phyloP scores from a whole-genome alignment of 2,888 invertebrate genomes.

The Saturnia japonica region DNA sequence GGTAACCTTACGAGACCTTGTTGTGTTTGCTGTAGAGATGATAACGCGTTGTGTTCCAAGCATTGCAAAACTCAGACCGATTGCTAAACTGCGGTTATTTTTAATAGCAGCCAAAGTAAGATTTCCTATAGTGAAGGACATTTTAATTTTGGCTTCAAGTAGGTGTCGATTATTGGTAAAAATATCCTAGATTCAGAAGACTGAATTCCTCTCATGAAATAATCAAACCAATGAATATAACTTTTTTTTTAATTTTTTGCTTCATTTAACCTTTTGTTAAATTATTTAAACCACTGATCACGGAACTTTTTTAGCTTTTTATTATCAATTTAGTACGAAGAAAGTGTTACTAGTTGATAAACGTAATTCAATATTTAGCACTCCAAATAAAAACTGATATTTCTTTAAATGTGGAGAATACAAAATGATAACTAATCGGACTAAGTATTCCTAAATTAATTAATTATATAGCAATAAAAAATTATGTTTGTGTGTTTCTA shows the following conservation, averaged over 20 bases:
- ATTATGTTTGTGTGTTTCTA: conserved; percentile 6
- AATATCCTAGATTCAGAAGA: background rate
- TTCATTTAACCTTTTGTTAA: background rate
- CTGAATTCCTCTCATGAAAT: background rate
- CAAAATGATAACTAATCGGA: background rate
- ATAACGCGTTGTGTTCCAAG: background rate
- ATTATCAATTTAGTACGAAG: background rate
- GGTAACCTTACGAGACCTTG: conserved; percentile 2
- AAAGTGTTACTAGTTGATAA: background rate
- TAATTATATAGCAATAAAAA: background rate
- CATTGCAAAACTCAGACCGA: background rate
- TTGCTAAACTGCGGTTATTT: background rate
- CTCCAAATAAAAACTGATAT: background rate
- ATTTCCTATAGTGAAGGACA: background rate
- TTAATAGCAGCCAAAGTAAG: no score
- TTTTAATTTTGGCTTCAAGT: background rate
- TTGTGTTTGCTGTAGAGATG: conserved; percentile 5
- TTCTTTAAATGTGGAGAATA: background rate
- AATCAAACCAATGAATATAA: background rate
- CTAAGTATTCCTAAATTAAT: background rate
- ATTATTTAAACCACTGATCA: background rate
- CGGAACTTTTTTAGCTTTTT: background rate
- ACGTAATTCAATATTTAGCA: background rate
- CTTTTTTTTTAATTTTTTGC: background rate
- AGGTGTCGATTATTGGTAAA: background rate